These are phyloP conservation scores for Acanthosepion lycidas DNA, from an alignment of 2,888 invertebrate species.

Conservation along the genomic window DNA sequence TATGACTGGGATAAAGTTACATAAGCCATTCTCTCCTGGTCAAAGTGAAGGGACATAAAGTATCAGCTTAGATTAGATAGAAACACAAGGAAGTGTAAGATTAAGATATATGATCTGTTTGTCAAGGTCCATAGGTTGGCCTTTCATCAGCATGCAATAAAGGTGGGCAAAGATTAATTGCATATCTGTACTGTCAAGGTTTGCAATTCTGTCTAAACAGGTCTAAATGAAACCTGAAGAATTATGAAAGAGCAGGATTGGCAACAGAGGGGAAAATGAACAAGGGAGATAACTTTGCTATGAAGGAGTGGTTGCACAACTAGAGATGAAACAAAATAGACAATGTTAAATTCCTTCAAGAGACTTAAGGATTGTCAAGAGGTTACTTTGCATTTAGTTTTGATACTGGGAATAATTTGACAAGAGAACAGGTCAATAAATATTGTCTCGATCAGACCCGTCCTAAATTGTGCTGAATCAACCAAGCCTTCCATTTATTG, in stretches of 20 bases:
- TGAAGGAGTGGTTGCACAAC: background rate
- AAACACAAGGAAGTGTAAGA: background rate
- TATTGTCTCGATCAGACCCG: background rate
- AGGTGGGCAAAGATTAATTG: too few species aligned
- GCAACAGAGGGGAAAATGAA: background rate
- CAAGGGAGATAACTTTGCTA: conserved; percentile 1
- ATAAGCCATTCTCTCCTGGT: too few species aligned
- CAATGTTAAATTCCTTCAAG: background rate
- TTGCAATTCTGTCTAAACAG: background rate
- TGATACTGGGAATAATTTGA: background rate
- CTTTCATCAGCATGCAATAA: background rate
- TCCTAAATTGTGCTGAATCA: background rate
- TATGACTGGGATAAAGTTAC: too few species aligned
- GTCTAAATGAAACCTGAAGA: background rate
- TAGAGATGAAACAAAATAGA: background rate
- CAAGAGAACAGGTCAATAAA: background rate
- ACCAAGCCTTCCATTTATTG: background rate
- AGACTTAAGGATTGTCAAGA: background rate
- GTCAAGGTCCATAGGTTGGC: background rate
- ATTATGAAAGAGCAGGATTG: background rate
- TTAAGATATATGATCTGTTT: background rate
- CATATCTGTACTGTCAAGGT: too few species aligned
- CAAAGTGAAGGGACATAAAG: too few species aligned
- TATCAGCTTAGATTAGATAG: too few species aligned
- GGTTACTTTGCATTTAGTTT: conserved; percentile 4